Conservation (phyloP, 2,113 vertebrate genomes). For the Saguinus midas region DNA sequence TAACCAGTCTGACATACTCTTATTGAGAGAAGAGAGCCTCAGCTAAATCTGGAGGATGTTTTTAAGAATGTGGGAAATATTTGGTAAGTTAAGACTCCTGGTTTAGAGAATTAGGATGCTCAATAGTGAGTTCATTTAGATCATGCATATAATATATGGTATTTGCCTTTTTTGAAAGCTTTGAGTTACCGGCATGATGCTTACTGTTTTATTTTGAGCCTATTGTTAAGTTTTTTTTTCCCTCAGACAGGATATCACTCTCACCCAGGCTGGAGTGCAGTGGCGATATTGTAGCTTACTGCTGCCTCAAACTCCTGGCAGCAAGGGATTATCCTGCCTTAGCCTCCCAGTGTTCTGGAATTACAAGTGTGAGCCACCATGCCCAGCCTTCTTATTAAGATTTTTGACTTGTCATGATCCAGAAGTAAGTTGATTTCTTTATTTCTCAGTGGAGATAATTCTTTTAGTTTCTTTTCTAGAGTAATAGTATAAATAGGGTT, state of each 20-base stretch:
- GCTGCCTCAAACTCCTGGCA: not conserved
- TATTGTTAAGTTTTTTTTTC: not conserved
- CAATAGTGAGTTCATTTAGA: not conserved
- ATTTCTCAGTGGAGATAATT: not conserved
- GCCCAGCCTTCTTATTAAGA: not conserved
- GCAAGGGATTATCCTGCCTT: not conserved
- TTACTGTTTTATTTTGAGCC: not conserved
- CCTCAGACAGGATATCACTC: not conserved
- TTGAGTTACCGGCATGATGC: not conserved
- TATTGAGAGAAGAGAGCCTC: not conserved
- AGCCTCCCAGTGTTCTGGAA: not conserved
- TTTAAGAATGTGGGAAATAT: not conserved
- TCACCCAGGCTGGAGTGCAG: not conserved
- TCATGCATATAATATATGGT: not conserved
- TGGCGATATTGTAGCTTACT: too few relatives aligned
- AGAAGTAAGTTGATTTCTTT: not conserved
- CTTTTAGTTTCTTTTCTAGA: slow-evolving; percentile 6
- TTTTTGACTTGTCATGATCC: not conserved
- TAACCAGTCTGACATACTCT: not conserved
- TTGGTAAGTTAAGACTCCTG: not conserved
- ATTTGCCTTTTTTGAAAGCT: not conserved
- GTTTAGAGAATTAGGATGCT: not conserved
- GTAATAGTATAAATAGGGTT: not conserved
- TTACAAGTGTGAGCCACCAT: not conserved
- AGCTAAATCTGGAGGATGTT: not conserved